Percentiles rank a stretch among this genome's conserved stretches.
Conservation (phyloP, 2,797 vertebrate species). For the Mus minutoides region DNA sequence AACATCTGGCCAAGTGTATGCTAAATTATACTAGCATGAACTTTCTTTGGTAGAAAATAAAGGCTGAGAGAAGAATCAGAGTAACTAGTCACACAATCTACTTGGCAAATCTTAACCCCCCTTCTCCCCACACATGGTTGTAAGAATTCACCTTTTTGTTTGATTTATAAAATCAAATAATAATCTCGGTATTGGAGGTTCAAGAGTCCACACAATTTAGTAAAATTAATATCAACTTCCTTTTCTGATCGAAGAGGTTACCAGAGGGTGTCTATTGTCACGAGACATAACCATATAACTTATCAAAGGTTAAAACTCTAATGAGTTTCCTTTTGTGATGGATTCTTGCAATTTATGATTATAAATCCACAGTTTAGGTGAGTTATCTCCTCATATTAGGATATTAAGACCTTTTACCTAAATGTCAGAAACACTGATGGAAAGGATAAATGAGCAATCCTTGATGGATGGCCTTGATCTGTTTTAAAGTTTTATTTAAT, state of each 20-base stretch:
- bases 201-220: background rate
- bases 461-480: background rate
- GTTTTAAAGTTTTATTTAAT: constrained; percentile 59
- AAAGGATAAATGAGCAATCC: constrained; percentile 19
- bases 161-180: background rate
- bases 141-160: background rate
- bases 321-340: constrained; percentile 40
- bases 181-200: too few species aligned
- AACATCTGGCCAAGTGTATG: background rate
- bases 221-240: constrained; percentile 1
- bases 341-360: constrained; percentile 49
- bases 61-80: background rate
- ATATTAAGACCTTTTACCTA: constrained; percentile 71
- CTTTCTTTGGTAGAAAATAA: background rate
- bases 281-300: background rate
- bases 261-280: constrained; percentile 31
- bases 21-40: background rate
- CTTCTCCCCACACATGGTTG: background rate
- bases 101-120: background rate
- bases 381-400: constrained; percentile 48
- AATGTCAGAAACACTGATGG: constrained; percentile 68
- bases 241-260: background rate
- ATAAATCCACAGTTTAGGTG: constrained; percentile 57
- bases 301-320: constrained; percentile 67
- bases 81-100: background rate